Evolutionary conservation across 2,113 vertebrate species (phyloP), one percentile per base, ranked within the genome.

Genomic region (Gila orcuttii): DNA sequence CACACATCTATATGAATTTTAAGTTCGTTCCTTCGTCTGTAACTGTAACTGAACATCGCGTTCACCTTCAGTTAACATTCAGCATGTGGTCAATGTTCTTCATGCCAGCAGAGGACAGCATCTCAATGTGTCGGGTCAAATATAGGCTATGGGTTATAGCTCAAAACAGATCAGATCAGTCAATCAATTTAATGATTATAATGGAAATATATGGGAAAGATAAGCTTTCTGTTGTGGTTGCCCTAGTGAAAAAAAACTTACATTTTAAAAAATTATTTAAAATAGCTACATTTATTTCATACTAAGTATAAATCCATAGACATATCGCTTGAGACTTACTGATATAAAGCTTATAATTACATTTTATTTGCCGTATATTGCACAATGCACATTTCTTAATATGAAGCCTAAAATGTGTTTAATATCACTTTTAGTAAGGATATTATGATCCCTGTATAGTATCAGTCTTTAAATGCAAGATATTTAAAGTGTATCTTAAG

Each of bases 101-200:
- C 2, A 47, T 25, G 59, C 39, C 79, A 69, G 64, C 19, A 82
- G 80, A 50, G 64, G 45, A 55, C 64, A 55, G 45, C 45, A 68
- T 52, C 28, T 52, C 25, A 69, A 12, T 15, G 21, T 36, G 75
- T 60, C 10, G 3, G 28, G 8, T 1, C 23, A 50, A 33, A 59
- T 23, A 23, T 3, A 36, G 45, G 11, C 11, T 47, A 52, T 0
- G 13, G 15, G 6, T 33, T 8, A 33, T 23, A 59, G 57, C 3
- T 59, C 28, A 36, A 69, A 25, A 74, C 39, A 28, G 6, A 25
- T n/a, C 28, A 9, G 25, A 36, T 57, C 50, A 33, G 6, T 60
- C 8, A 55, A 6, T 50, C 15, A 50, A 3, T 50, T 52, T 0
- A 50, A 25, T 76, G n/a, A 76, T 36, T 68, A 9, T 68, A 36